Evolutionary conservation across 1,140 invertebrate genomes (phyloP).

Genomic region (Micrasema longulum): DNA sequence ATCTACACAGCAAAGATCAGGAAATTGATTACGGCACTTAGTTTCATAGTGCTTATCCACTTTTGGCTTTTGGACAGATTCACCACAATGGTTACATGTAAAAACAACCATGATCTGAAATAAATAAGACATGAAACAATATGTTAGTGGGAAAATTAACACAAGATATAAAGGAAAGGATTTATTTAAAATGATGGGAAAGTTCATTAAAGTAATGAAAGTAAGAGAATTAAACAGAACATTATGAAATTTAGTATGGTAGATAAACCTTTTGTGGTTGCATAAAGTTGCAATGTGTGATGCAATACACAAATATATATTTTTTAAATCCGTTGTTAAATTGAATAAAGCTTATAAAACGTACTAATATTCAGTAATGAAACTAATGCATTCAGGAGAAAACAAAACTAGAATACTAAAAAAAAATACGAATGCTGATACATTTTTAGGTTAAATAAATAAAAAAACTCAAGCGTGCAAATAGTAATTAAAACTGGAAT

Average conservation of each 20-base stretch:
- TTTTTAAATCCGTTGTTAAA: not conserved
- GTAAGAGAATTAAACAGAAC: too few relatives aligned
- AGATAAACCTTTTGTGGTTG: too few relatives aligned
- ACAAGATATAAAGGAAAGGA: constrained; percentile 9
- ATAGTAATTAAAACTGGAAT: too few relatives aligned
- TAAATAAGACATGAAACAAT: constrained; percentile 3
- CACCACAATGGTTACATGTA: constrained; percentile 90
- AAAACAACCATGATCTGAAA: constrained; percentile 89
- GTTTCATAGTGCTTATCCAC: constrained; percentile 91
- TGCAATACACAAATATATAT: not conserved
- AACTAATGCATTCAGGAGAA: too few relatives aligned
- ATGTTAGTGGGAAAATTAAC: not conserved
- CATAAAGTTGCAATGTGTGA: too few relatives aligned
- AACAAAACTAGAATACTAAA: too few relatives aligned
- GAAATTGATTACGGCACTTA: constrained; percentile 70
- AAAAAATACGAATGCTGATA: too few relatives aligned
- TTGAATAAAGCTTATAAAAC: not conserved
- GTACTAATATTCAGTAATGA: not conserved
- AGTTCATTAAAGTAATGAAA: not conserved
- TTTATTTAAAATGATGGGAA: not conserved
- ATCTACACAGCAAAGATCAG: constrained; percentile 85
- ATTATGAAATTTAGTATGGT: too few relatives aligned
- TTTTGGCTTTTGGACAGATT: constrained; percentile 89
- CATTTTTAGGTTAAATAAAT: too few relatives aligned
- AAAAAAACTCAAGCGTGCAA: too few relatives aligned